Evolutionary conservation across 2,888 invertebrate species (phyloP).

Genomic region (Orthonychiurus folsomi): DNA sequence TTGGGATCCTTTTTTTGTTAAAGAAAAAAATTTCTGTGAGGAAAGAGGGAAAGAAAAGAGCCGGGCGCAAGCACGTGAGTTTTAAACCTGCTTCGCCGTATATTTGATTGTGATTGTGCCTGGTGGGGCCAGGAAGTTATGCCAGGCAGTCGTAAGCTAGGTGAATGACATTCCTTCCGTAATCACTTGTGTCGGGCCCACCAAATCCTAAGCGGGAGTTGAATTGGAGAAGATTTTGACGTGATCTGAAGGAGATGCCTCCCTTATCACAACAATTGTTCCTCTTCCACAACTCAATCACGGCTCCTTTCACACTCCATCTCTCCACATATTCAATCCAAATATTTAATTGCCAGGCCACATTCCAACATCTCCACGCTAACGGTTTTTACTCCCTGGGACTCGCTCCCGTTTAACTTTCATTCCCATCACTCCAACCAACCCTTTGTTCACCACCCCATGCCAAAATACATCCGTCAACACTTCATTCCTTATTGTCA

Average conservation of each 20-base stretch:
- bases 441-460: too few relatives aligned
- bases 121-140: conserved; percentile 6
- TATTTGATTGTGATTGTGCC: background rate
- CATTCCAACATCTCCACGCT: background rate
- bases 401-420: background rate
- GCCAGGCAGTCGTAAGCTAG: background rate
- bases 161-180: conserved; percentile 8
- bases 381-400: background rate
- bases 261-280: background rate
- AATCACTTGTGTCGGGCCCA: background rate
- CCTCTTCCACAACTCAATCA: background rate
- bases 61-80: background rate
- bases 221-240: background rate
- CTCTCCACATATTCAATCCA: background rate
- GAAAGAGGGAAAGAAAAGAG: background rate
- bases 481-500: too few relatives aligned
- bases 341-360: background rate
- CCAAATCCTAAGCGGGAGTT: background rate
- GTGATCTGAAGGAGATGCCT: background rate
- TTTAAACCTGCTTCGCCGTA: background rate
- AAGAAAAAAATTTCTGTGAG: background rate
- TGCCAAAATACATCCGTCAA: too few relatives aligned
- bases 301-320: background rate
- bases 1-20: conserved; percentile 1
- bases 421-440: background rate